Percentiles rank a stretch among this genome's conserved stretches.
phyloP scores from a whole-genome alignment of 2,888 invertebrate genomes.

The Campoletis raptor region DNA sequence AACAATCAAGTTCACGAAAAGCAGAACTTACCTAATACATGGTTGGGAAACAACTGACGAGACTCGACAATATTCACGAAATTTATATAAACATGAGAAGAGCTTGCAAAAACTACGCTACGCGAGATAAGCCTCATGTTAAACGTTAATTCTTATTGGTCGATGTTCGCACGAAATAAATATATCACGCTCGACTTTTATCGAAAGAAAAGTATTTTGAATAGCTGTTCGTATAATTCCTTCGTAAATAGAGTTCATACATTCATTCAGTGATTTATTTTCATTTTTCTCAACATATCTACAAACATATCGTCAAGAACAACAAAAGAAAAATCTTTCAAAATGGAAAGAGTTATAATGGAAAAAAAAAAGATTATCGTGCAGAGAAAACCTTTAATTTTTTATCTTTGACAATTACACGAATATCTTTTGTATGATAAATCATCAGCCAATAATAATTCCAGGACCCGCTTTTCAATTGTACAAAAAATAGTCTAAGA shows the following conservation, averaged over 20 bases:
- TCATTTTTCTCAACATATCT: conserved; percentile 31
- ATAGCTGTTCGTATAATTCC: not conserved
- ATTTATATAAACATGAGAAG: conserved; percentile 68
- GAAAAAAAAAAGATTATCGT: not conserved
- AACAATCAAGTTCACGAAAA: not conserved
- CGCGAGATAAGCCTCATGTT: conserved; percentile 10
- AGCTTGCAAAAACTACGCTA: conserved; percentile 51
- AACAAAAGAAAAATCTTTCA: conserved; percentile 7
- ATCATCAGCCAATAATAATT: not conserved
- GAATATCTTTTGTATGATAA: not conserved
- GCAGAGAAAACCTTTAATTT: conserved; percentile 8
- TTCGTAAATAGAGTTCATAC: not conserved
- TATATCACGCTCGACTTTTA: not conserved
- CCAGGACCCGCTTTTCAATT: not conserved
- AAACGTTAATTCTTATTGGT: conserved; percentile 51
- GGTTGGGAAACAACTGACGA: conserved; percentile 72
- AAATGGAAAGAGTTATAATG: not conserved
- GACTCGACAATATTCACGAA: conserved; percentile 66
- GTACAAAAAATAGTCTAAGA: not conserved
- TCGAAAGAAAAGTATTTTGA: conserved; percentile 4
- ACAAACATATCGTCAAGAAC: conserved; percentile 17
- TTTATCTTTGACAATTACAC: conserved; percentile 19
- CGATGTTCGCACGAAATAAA: conserved; percentile 2
- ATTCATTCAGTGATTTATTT: conserved; percentile 53
- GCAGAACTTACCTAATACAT: conserved; percentile 75